Evolutionary conservation across 2,113 vertebrate species (phyloP), one percentile per base, ranked within the genome.

Genomic region (Gymnorhina tibicen): DNA sequence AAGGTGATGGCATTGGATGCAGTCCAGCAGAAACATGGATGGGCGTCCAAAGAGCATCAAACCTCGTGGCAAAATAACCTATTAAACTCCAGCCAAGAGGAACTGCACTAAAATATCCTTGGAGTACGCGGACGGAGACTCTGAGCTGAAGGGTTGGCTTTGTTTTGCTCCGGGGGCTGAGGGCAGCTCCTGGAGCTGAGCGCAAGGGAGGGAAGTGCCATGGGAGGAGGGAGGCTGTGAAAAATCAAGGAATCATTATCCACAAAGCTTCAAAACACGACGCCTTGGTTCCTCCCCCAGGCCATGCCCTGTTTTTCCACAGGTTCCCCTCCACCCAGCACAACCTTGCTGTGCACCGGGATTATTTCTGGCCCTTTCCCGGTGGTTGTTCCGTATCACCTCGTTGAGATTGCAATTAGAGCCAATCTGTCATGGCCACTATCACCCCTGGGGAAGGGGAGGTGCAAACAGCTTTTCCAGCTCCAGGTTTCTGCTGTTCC

Each of bases 331-430:
- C 53, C 37, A 50, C 11, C 22, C 74, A 56, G 59, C 59, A 67
- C 39, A 64, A 6, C 30, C n/a, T 37, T 39, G 24, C 52, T 63
- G 46, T 41, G 42, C 1, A 1, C 76, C 81, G 55, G 11, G 19
- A 56, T 80, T 49, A 77, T 66, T 87, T 39, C 85, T 70, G 50
- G 7, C 33, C 77, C 46, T 85, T 91, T 82, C 85, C 33, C 74
- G 18, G 47, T 10, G 32, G 22, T 42, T 14, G 67, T 76, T 86
- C 85, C 20, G 0, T 26, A 21, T 24, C 56, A 9, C 44, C 55
- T 75, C 13, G 58, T 16, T 44, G 32, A 44, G 83, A 72, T 37
- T 39, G n/a, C 79, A 76, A 28, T 73, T 64, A 91, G 95, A 91
- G 70, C 73, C 67, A n/a, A 44, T 39, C 79, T 19, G 22, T 28